Evolutionary conservation across 2,113 vertebrate genomes (phyloP).

Genomic region (Noturus placidus): DNA sequence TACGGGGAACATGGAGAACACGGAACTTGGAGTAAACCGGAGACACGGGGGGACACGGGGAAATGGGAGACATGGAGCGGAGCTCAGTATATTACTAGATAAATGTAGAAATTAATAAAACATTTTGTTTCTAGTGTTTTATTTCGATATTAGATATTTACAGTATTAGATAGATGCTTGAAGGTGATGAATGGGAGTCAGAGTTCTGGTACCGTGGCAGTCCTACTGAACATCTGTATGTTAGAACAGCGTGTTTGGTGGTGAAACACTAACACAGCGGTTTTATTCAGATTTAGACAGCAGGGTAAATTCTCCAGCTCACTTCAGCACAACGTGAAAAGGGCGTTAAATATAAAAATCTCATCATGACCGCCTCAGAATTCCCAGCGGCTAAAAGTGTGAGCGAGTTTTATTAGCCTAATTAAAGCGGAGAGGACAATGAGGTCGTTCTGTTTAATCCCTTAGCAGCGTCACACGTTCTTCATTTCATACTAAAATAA

Average conservation of each 20-base stretch:
- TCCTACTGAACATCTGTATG: not conserved
- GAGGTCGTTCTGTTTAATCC: conserved; percentile 8
- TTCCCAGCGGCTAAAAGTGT: conserved; percentile 13
- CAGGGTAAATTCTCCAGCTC: not conserved
- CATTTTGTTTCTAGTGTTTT: not conserved
- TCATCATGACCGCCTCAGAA: not conserved
- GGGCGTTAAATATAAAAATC: conserved; percentile 6
- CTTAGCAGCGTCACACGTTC: not conserved
- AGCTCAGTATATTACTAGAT: not conserved
- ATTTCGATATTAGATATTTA: too few species aligned
- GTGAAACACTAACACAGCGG: not conserved
- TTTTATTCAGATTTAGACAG: not conserved
- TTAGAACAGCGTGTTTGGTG: not conserved
- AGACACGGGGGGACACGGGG: not conserved
- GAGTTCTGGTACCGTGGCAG: not conserved
- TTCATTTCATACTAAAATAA: not conserved
- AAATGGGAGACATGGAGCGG: not conserved
- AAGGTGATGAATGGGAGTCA: not conserved
- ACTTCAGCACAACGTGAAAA: not conserved
- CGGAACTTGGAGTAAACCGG: not conserved
- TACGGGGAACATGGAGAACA: not conserved
- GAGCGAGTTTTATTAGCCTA: conserved; percentile 16
- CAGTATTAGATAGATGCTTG: too few species aligned
- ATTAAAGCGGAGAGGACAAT: conserved; percentile 20
- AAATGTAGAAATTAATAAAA: not conserved